These are phyloP conservation scores for Porites evermanni DNA, from an alignment of 92 coral and sea anemone genomes.

Conservation along the genomic window DNA sequence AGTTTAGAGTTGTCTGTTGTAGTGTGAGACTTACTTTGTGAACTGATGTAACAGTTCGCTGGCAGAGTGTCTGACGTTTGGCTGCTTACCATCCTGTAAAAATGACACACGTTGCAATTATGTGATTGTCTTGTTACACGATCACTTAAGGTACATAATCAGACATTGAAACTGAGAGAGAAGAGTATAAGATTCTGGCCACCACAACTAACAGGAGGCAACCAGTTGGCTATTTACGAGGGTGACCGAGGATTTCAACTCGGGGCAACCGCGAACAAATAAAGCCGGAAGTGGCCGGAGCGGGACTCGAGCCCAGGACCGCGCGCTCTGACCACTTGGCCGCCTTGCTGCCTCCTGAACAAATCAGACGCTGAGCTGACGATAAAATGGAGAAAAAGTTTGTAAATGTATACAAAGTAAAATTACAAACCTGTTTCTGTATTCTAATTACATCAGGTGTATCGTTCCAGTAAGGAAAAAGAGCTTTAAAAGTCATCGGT, in stretches of 20 bases:
- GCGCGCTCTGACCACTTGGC: too few species aligned
- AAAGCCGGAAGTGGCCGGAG: too few species aligned
- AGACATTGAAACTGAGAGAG: not conserved
- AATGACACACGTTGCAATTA: not conserved
- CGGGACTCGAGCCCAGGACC: too few species aligned
- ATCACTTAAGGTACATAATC: not conserved
- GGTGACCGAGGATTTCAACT: too few species aligned
- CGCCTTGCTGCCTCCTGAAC: not conserved
- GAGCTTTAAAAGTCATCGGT: conserved; percentile 85
- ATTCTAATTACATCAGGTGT: conserved; percentile 73
- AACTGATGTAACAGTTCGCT: conserved; percentile 77
- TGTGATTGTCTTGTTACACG: not conserved
- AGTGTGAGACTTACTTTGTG: conserved; percentile 72
- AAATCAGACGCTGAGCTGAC: not conserved
- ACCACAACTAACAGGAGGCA: too few species aligned
- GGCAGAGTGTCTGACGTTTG: conserved; percentile 74
- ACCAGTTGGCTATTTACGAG: too few species aligned
- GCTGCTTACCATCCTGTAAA: conserved; percentile 83
- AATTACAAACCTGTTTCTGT: conserved; percentile 75
- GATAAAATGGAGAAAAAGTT: not conserved
- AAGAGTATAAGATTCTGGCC: too few species aligned
- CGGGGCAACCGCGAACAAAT: too few species aligned
- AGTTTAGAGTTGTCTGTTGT: too few species aligned
- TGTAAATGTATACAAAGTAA: not conserved
- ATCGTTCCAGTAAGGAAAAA: conserved; percentile 90